These are phyloP conservation scores for Thymelicus lineola DNA, from an alignment of 2,888 invertebrate genomes.

Conservation along the genomic window DNA sequence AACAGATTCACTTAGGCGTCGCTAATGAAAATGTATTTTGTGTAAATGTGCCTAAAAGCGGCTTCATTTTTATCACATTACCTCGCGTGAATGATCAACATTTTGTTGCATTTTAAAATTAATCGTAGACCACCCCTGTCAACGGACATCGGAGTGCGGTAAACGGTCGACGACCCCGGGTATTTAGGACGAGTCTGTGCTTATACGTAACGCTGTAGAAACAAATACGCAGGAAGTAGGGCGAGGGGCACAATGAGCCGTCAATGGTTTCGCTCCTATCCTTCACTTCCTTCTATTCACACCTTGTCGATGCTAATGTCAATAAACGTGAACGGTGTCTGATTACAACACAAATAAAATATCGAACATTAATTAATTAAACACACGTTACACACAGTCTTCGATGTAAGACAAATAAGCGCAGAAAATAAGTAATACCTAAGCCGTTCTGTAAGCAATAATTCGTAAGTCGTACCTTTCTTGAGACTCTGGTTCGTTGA, in stretches of 20 bases:
- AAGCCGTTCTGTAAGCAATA: no score
- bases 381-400: not conserved
- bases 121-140: conserved; percentile 77
- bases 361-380: conserved; percentile 9
- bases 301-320: conserved; percentile 51
- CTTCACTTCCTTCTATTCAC: conserved; percentile 55
- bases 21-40: conserved; percentile 32
- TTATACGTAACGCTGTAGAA: conserved; percentile 61
- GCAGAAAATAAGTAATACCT: no score
- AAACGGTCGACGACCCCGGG: conserved; percentile 72
- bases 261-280: conserved; percentile 48
- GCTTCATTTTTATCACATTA: conserved; percentile 20
- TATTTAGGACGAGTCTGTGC: conserved; percentile 75
- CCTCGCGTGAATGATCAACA: conserved; percentile 69
- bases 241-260: conserved; percentile 51
- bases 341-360: not conserved
- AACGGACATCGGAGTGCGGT: conserved; percentile 57
- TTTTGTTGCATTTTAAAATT: conserved; percentile 77
- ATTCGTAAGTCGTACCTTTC: conserved; percentile 13
- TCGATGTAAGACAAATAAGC: no score
- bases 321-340: conserved; percentile 25
- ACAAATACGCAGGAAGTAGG: conserved; percentile 67
- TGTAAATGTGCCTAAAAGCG: conserved; percentile 38
- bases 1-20: conserved; percentile 6
- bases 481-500: conserved; percentile 9